Conservation (phyloP, 2,113 vertebrate species). For the Oreochromis spilurus region DNA sequence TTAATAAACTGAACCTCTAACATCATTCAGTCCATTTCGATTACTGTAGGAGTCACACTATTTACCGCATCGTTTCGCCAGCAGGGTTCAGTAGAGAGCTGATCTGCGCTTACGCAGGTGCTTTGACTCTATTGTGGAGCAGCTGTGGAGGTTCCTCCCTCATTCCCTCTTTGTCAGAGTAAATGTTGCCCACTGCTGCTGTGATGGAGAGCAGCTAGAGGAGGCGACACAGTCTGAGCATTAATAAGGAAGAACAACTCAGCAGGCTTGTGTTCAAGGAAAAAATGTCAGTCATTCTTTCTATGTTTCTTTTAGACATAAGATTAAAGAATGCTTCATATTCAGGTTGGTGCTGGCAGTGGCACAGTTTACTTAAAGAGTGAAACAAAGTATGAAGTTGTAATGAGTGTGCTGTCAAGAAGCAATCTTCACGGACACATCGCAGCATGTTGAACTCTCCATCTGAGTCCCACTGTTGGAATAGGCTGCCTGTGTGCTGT, state of each 20-base stretch:
- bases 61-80: neutral
- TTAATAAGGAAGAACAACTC: neutral
- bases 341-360: neutral
- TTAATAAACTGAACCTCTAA: neutral
- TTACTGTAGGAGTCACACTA: neutral
- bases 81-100: slow-evolving; percentile 45
- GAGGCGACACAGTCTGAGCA: slow-evolving; percentile 2
- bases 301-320: neutral
- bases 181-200: slow-evolving; percentile 8
- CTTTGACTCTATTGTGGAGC: neutral
- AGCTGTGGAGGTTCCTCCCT: neutral
- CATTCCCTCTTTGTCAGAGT: neutral
- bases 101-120: neutral
- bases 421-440: neutral
- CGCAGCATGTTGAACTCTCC: slow-evolving; percentile 22
- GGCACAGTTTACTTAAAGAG: neutral
- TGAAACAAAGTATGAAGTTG: neutral
- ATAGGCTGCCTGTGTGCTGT: neutral
- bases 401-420: neutral
- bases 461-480: slow-evolving; percentile 41
- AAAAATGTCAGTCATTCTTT: neutral
- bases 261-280: neutral
- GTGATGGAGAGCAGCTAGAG: slow-evolving; percentile 30
- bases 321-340: neutral
- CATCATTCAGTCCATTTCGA: neutral